Evolutionary conservation across 2,888 invertebrate species (phyloP), one percentile per base, ranked within the genome.

Genomic region (Hipparchia semele): DNA sequence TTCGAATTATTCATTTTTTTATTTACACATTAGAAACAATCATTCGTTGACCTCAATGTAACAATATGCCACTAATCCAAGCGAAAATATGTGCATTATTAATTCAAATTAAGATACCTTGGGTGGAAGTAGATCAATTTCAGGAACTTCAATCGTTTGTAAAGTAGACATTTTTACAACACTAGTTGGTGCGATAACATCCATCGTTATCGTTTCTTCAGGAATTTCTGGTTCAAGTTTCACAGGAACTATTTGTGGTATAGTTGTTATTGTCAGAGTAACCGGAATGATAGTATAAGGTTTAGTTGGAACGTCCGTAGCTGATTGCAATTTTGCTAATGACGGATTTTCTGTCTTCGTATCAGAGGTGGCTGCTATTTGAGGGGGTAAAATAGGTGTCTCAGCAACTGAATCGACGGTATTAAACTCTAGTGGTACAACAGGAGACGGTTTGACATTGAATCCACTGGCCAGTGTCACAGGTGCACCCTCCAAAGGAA

Each of bases 401-500:
- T 8, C 6, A 6, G 77, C 62, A 23, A 9, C 2, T 49, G 9
- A 8, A 9, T 9, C 8, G 1, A 1, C 10, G 9, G 65, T 9
- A 7, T 68, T 68, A 53, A 61, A 60, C 2, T 64, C 60, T 10
- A 46, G 49, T 54, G 69, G 54, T 64, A 62, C 9, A 12, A 71
- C 62, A 64, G 64, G 69, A 7, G 77, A 76, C 13, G 74, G 74
- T 1, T 69, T 71, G 13, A 79, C 72, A 62, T 67, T 70, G 10
- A 79, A 68, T 46, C 68, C 58, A 7, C 53, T 70, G 8, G 70
- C 60, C 58, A 76, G 65, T 7, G 72, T 54, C 13, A 73, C 53
- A 1, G 56, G 75, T 3, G 73, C 6, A 2, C 73, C 71, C 9
- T 82, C 79, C 64, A 86, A 79, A 6, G 88, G 88, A 58, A 87